Evolutionary conservation across 2,797 vertebrate genomes (phyloP), one percentile per base, ranked within the genome.

Genomic region (Rhadinocentrus ornatus): DNA sequence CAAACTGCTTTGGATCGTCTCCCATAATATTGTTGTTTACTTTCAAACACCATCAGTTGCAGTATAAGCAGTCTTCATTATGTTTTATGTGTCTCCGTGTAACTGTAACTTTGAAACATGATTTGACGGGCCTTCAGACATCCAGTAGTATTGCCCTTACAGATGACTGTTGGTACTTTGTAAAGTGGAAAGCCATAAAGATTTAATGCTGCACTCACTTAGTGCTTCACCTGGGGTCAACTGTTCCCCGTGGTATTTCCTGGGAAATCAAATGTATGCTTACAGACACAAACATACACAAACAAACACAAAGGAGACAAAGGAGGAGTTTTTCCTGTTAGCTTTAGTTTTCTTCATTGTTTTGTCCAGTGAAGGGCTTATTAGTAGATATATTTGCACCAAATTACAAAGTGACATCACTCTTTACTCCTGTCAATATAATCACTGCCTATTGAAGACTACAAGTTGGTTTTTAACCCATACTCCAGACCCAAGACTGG

Each of bases 181-280:
- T 72, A 85, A 82, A 91, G 88, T 75, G 72, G 57, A 87, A 82
- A 86, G 81, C 88, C 87, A 92, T 91, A 86, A 91, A 91, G 78
- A 91, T 91, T 88, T 92, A 88, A 91, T 92, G 84, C 85, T 73
- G 82, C 69, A 65, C 75, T 88, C 48, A 65, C 73, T 88, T 82
- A 67, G 82, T 89, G 86, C 85, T 68, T 88, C 26, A 78, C 80
- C 77, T 68, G 67, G 77, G 86, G 87, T 93, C 90, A 90, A 90
- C 81, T 64, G 85, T 82, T 86, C 86, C 87, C 81, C 26, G 62
- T 61, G 88, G 86, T 78, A 87, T 90, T 83, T 80, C 75, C 26
- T 61, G 56, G 48, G 63, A 82, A 84, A 78, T 86, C 69, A 78
- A 82, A 84, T 71, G 50, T 39, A 34, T 62, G n/a, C 29, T 41